Conservation (phyloP, 2,888 invertebrate species). For the Xestobium rufovillosum region DNA sequence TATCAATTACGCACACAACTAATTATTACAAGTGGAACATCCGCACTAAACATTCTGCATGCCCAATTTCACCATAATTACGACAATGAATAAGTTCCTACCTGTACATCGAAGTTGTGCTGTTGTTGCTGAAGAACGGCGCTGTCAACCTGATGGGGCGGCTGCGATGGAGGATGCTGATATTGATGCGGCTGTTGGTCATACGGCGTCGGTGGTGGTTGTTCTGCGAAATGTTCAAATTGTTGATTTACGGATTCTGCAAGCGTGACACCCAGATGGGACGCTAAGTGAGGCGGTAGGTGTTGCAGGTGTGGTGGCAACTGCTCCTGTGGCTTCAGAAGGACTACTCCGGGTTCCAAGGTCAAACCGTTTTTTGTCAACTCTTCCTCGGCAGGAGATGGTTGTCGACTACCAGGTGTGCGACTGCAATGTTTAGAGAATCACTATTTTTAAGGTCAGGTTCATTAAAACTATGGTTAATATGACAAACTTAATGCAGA, state of each 20-base stretch:
- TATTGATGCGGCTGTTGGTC: conserved; percentile 39
- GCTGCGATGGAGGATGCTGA: conserved; percentile 38
- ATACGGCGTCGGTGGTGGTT: conserved; percentile 41
- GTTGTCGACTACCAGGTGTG: conserved; percentile 84
- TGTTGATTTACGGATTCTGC: conserved; percentile 44
- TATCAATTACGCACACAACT: too few species aligned
- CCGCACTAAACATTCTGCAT: too few species aligned
- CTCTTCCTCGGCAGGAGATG: conserved; percentile 85
- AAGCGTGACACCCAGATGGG: conserved; percentile 42
- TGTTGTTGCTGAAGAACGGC: conserved; percentile 50
- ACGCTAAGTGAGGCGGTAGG: conserved; percentile 45
- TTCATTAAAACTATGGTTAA: too few species aligned
- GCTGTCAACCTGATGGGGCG: conserved; percentile 41
- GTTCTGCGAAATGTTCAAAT: conserved; percentile 41
- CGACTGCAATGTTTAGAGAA: conserved; percentile 52
- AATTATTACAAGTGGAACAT: too few species aligned
- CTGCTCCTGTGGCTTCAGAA: conserved; percentile 49
- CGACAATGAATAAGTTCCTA: conserved; percentile 42
- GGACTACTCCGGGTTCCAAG: conserved; percentile 41
- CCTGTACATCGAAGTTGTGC: conserved; percentile 75
- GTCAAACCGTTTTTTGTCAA: conserved; percentile 49
- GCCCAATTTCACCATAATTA: too few species aligned
- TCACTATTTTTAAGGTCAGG: background rate
- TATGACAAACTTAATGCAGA: too few species aligned
- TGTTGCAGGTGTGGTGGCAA: conserved; percentile 42